These are phyloP conservation scores for Coelopa frigida DNA, from an alignment of 1,140 invertebrate species.

Conservation along the genomic window DNA sequence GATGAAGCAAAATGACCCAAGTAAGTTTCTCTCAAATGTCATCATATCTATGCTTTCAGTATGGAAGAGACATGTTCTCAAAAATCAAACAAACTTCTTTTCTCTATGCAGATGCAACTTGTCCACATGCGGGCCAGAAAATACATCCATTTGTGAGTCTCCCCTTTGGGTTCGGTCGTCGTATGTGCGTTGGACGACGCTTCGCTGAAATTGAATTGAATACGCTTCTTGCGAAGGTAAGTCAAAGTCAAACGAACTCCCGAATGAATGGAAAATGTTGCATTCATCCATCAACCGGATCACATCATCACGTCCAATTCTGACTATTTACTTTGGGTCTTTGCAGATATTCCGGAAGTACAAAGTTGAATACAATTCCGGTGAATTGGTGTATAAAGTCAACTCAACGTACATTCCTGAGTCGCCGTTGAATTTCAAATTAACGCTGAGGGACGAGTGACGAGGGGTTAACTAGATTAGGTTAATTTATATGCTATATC, in stretches of 20 bases:
- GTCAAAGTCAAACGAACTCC: background rate
- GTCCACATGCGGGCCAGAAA: constrained; percentile 43
- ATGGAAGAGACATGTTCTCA: background rate
- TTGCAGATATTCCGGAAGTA: constrained; percentile 61
- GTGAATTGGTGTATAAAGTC: constrained; percentile 59
- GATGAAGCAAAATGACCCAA: constrained; percentile 47
- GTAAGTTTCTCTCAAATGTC: background rate
- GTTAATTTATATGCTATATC: too few species aligned
- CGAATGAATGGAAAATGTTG: background rate
- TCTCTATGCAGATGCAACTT: constrained; percentile 12
- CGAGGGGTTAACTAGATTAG: too few species aligned
- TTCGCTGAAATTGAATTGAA: constrained; percentile 76
- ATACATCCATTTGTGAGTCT: constrained; percentile 67
- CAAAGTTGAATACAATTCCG: constrained; percentile 55
- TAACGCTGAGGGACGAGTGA: constrained; percentile 42
- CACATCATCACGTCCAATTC: background rate
- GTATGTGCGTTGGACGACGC: constrained; percentile 73
- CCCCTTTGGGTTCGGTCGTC: constrained; percentile 74
- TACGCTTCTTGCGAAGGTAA: constrained; percentile 55
- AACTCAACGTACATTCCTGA: constrained; percentile 63
- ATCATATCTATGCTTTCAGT: background rate
- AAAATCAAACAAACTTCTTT: background rate
- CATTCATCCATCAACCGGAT: background rate
- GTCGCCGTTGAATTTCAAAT: constrained; percentile 58
- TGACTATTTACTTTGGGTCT: constrained; percentile 16